phyloP scores from a whole-genome alignment of 2,797 vertebrate genomes.

The Alcedo atthis region DNA sequence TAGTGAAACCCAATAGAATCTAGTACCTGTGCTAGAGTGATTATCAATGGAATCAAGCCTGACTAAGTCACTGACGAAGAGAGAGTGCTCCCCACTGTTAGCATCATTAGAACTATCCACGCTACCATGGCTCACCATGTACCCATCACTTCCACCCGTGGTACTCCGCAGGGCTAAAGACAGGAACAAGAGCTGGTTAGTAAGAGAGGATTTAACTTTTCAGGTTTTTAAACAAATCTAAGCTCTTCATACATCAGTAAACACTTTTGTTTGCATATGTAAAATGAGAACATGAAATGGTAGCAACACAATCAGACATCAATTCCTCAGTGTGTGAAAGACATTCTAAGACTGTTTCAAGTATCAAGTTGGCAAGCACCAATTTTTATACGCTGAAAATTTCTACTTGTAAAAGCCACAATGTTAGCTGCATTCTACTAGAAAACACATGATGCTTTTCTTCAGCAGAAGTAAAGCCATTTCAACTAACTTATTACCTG shows the following conservation, averaged over 20 bases:
- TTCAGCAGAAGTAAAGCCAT: not conserved
- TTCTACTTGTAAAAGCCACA: not conserved
- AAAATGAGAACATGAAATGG: not conserved
- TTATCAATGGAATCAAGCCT: slow-evolving; percentile 83
- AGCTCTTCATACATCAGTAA: slow-evolving; percentile 22
- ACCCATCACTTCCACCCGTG: slow-evolving; percentile 81
- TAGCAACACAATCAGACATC: not conserved
- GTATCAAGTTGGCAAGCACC: not conserved
- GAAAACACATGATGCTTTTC: not conserved
- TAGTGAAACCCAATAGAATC: slow-evolving; percentile 64
- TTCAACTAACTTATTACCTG: slow-evolving; percentile 80
- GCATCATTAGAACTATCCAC: slow-evolving; percentile 89
- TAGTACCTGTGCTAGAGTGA: slow-evolving; percentile 89
- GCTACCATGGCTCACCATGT: slow-evolving; percentile 89
- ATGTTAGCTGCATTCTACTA: not conserved
- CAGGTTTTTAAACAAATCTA: slow-evolving; percentile 29
- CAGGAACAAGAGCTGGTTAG: slow-evolving; percentile 72
- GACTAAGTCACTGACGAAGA: slow-evolving; percentile 83
- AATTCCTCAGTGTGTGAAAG: not conserved
- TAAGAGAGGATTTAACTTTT: slow-evolving; percentile 6
- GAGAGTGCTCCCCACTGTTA: slow-evolving; percentile 84
- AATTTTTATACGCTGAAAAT: not conserved
- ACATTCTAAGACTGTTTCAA: not conserved
- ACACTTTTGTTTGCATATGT: slow-evolving; percentile 18
- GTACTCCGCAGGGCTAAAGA: slow-evolving; percentile 75